Base-by-base conservation (phyloP, 2,113 vertebrate genomes). In the Pungitius pungitius region DNA sequence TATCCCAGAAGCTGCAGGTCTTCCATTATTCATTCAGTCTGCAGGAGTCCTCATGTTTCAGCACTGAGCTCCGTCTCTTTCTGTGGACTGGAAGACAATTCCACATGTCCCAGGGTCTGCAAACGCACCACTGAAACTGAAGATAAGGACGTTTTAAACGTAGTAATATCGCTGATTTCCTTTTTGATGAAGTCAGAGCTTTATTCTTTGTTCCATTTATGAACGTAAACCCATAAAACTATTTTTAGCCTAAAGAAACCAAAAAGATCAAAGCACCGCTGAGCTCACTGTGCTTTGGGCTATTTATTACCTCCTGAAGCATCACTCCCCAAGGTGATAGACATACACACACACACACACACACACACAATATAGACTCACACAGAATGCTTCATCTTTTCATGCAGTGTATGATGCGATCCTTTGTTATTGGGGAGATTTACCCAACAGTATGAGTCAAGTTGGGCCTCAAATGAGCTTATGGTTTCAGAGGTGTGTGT, bases 21-120 rank as follows among this genome's bases (percentile, higher is more conserved):
- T 30, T 86, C 71, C 74, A 87, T 87, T 84, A 87, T 89, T 87
- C 77, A 89, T 82, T 0, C 69, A 54, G 64, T 49, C 78, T 67
- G 63, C 73, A 22, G 68, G 73, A 65, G 13, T 81, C 71, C 0
- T 85, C 85, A 40, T 54, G 71, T 85, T 83, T 87, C 80, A 78
- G 67, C 60, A 1, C 60, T 2, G 6, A 20, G 65, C 65, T 49
- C 55, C 40, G n/a, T 11, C 39, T 43, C 14, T 8, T 7, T n/a
- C 11, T 3, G 2, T 22, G 18, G n/a, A 26, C 73, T 37, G 49
- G 8, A 3, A 62, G 58, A 65, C 35, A 43, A 54, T 37, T 6
- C 35, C 17, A 18, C 39, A 6, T 13, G n/a, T 62, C 64, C 54
- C 45, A n/a, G 62, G 6, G 81, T 72, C 68, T 61, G 40, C 40